phyloP scores from a whole-genome alignment of 1,140 invertebrate genomes.

The Zophobas morio region DNA sequence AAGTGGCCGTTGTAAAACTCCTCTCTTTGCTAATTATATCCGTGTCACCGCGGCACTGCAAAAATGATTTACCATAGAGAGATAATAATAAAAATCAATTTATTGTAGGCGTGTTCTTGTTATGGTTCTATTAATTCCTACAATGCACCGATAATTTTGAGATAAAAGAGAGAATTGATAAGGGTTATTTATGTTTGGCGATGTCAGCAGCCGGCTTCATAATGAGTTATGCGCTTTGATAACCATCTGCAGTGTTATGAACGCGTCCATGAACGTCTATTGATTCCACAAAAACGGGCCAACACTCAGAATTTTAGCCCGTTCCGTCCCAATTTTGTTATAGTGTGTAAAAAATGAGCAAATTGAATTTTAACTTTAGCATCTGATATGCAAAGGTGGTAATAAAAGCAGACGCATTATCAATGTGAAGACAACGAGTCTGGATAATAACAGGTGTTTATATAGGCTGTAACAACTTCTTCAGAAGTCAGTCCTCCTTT shows the following conservation, averaged over 20 bases:
- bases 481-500: conserved; percentile 27
- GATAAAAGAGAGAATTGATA: conserved; percentile 54
- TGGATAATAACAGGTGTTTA: conserved; percentile 37
- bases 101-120: conserved; percentile 48
- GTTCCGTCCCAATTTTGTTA: neutral
- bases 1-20: neutral
- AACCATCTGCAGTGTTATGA: conserved; percentile 46
- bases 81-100: conserved; percentile 50
- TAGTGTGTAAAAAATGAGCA: neutral
- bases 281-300: conserved; percentile 18
- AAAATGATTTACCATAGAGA: conserved; percentile 24
- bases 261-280: conserved; percentile 15
- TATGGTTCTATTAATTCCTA: conserved; percentile 54
- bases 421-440: neutral
- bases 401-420: neutral
- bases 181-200: conserved; percentile 55
- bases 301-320: neutral
- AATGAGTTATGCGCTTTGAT: conserved; percentile 52
- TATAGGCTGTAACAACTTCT: conserved; percentile 27
- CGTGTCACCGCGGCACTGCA: conserved; percentile 1
- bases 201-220: conserved; percentile 53
- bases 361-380: neutral
- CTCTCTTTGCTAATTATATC: conserved; percentile 38
- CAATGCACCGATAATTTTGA: conserved; percentile 51
- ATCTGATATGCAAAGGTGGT: neutral